Evolutionary conservation across 2,113 vertebrate species (phyloP).

Genomic region (Notarius lentiginosus): DNA sequence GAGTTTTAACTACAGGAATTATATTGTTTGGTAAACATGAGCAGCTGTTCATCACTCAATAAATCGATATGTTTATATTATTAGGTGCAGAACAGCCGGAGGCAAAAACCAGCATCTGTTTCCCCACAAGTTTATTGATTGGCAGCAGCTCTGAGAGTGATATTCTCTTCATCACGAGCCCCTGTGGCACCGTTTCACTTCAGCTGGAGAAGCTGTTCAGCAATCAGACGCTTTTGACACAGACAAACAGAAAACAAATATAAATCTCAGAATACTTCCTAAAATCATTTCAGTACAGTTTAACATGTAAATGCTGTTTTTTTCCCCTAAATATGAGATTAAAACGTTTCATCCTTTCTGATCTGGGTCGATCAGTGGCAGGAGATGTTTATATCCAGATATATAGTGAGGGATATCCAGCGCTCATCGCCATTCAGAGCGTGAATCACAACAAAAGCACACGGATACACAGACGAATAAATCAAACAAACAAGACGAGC

Average conservation of each 20-base stretch:
- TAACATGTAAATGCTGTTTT: neutral
- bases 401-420: neutral
- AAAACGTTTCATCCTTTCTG: neutral
- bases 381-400: neutral
- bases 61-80: constrained; percentile 37
- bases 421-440: neutral
- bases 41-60: constrained; percentile 15
- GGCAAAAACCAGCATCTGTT: constrained; percentile 33
- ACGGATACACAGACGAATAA: neutral
- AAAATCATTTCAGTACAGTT: neutral
- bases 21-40: constrained; percentile 35
- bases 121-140: constrained; percentile 43
- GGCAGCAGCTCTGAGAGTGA: constrained; percentile 35
- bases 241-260: neutral
- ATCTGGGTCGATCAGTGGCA: neutral
- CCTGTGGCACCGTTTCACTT: constrained; percentile 22
- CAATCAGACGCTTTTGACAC: neutral
- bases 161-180: constrained; percentile 43
- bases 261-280: neutral
- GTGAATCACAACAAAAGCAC: neutral
- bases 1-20: neutral
- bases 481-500: neutral
- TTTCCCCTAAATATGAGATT: neutral
- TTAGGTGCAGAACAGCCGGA: constrained; percentile 29
- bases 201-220: constrained; percentile 11